Conservation (phyloP, 2,888 invertebrate species). For the Latrodectus elegans region DNA sequence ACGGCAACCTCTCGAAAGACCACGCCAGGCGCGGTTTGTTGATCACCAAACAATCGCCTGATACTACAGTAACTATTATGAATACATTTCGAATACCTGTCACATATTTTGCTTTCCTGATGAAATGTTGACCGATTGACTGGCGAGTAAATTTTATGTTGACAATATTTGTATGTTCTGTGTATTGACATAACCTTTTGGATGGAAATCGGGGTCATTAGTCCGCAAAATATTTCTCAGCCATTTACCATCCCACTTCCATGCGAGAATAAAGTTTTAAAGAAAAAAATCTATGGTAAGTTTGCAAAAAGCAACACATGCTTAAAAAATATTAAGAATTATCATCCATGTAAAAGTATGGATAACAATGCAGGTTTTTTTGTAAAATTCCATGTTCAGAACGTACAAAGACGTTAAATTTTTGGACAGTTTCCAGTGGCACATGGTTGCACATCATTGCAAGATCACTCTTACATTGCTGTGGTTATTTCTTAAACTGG, state of each 20-base stretch:
- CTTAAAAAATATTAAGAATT: background rate
- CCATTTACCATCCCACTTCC: background rate
- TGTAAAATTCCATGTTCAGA: background rate
- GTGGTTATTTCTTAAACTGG: slow-evolving; percentile 10
- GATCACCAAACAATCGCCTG: too few species aligned
- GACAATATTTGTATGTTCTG: slow-evolving; percentile 4
- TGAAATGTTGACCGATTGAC: background rate
- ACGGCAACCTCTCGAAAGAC: too few species aligned
- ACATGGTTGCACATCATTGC: background rate
- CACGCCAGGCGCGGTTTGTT: too few species aligned
- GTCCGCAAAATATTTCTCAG: background rate
- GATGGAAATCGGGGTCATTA: background rate
- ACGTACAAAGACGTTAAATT: background rate
- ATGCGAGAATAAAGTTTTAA: background rate
- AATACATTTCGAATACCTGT: too few species aligned
- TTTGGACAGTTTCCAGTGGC: background rate
- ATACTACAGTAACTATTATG: too few species aligned
- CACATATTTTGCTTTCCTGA: too few species aligned
- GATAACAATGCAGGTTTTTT: background rate
- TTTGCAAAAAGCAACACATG: background rate
- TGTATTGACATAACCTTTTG: slow-evolving; percentile 7
- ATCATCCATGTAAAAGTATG: background rate
- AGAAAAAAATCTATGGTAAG: background rate
- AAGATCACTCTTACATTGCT: background rate
- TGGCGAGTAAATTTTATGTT: slow-evolving; percentile 3